phyloP scores from a whole-genome alignment of 2,797 vertebrate species.

The Hydrophis major region DNA sequence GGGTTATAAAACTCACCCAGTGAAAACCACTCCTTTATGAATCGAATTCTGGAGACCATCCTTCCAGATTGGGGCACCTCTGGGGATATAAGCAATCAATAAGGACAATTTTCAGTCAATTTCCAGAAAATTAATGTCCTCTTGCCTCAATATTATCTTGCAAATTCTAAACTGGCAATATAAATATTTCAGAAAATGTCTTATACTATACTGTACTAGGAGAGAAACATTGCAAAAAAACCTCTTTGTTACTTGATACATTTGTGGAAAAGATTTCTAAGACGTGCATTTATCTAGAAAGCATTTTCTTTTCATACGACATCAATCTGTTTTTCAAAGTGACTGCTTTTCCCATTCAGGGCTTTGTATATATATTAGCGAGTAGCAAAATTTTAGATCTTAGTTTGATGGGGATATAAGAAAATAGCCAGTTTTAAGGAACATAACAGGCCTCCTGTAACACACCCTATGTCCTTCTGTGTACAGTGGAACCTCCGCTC shows the following conservation, averaged over 20 bases:
- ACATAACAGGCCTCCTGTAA: not conserved
- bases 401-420: not conserved
- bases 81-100: not conserved
- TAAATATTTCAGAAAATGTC: not conserved
- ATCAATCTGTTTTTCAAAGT: not conserved
- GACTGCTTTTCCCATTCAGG: not conserved
- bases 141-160: not conserved
- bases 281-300: not conserved
- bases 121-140: not conserved
- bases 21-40: not conserved
- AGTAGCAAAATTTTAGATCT: not conserved
- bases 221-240: not conserved
- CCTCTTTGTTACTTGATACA: not conserved
- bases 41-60: not conserved
- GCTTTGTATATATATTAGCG: not conserved
- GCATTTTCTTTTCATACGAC: not conserved
- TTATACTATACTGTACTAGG: not conserved
- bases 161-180: not conserved
- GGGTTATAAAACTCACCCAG: not conserved
- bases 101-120: not conserved
- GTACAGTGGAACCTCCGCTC: no score
- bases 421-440: not conserved
- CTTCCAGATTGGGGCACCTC: not conserved
- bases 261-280: not conserved
- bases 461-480: not conserved